These are phyloP conservation scores for Phaenicophaeus curvirostris DNA, from an alignment of 2,797 vertebrate genomes.

Conservation along the genomic window DNA sequence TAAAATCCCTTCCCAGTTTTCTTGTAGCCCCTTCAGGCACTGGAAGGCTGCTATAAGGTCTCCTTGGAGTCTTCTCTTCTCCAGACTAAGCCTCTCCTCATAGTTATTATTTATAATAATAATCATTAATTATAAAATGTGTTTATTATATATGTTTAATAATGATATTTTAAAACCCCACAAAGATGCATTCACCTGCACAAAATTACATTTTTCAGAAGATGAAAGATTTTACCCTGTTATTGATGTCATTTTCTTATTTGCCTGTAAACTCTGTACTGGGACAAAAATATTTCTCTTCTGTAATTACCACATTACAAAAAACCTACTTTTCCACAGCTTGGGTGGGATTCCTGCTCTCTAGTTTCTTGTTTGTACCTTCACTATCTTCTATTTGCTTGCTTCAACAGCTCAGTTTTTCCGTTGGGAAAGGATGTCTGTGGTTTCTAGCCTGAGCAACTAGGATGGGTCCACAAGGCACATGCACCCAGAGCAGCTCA, in stretches of 20 bases:
- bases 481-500: neutral
- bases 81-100: too few species aligned
- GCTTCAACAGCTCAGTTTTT: slow-evolving; percentile 4
- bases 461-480: slow-evolving; percentile 12
- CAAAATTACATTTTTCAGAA: neutral
- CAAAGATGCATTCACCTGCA: neutral
- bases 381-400: neutral
- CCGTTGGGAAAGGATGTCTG: slow-evolving; percentile 40
- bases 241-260: neutral
- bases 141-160: too few species aligned
- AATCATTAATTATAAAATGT: too few species aligned
- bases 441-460: slow-evolving; percentile 29
- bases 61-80: too few species aligned
- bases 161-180: too few species aligned
- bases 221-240: neutral
- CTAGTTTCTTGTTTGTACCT: neutral
- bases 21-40: too few species aligned
- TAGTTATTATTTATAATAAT: too few species aligned
- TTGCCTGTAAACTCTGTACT: neutral
- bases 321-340: neutral
- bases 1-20: too few species aligned
- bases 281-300: neutral
- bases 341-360: neutral
- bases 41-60: too few species aligned
- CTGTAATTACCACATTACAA: neutral